Evolutionary conservation across 1,140 invertebrate species (phyloP), one percentile per base, ranked within the genome.

Genomic region (Vollenhovia emeryi): DNA sequence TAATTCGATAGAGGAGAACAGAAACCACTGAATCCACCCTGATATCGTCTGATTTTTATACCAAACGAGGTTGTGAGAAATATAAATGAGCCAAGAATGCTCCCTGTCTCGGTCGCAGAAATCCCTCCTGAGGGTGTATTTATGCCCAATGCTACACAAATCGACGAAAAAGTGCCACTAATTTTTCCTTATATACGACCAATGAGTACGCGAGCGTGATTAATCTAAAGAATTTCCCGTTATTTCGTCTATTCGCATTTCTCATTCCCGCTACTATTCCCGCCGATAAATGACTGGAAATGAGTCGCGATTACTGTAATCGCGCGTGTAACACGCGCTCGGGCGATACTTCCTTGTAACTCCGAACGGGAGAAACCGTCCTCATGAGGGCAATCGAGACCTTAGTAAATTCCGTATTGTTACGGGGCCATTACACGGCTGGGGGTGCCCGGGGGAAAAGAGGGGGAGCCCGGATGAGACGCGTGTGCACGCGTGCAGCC

Each of bases 341-440:
- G 76, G 4, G 15, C 30, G 9, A 62, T 71, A 69, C 33, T 27
- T 43, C 36, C 45, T 45, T 57, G 43, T 71, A 80, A 68, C 40
- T 82, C 7, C 50, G 50, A 43, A 21, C 24, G n/a, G 15, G 43
- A 86, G 55, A 50, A 80, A 80, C n/a, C 50, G 66, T 30, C 55
- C 48, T 60, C 50, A 18, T 21, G 55, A n/a, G 55, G 6, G 30
- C 40, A 27, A 79, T 85, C 33, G 33, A 84, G 87, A 85, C 27
- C 84, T 83, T 45, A 68, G 48, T 33, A 86, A 78, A 90, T 86
- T 86, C 83, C 15, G 60, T 86, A 90, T 89, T 43, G 59, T 84
- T 52, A 84, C n/a, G 62, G 45, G 60, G 21, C 83, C 83, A 90
- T 89, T 87, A 89, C 60, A 57, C 40, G 80, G 69, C 45, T 85